Evolutionary conservation across 2,797 vertebrate genomes (phyloP), one percentile per base, ranked within the genome.

Genomic region (Danio kyathit): DNA sequence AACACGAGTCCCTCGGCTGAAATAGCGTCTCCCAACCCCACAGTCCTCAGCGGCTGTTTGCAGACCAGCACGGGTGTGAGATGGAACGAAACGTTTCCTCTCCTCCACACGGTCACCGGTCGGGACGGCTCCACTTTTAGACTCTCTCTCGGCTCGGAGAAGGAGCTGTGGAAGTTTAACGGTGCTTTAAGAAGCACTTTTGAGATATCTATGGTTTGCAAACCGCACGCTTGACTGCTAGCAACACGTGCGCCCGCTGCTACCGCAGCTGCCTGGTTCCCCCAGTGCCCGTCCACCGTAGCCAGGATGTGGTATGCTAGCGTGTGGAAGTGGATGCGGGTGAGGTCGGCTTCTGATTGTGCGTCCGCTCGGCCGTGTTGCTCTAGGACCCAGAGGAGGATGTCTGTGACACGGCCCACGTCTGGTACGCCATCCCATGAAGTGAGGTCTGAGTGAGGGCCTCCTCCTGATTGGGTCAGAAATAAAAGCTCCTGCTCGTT

Each of bases 401-500:
- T 98, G 93, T 99, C 98, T 0, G 96, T 96, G 89, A 99, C 97
- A 1, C 88, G 86, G 0, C 96, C 97, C 83, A 99, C 95, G 0
- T 98, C 96, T 0, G 98, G 97, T 52, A 96, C n/a, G 0, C 96
- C 96, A 0, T 91, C 88, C 98, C 98, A 99, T 12, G 96, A 88
- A 0, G 83, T 0, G 2, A 97, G 80, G 1, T 95, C 92, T 0
- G 96, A 90, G 0, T 99, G 96, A 52, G 98, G 97, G 5, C 98
- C 98, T 0, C 90, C 89, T 0, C 94, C 95, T 0, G 97, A 92
- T 90, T 98, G 98, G 0, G 95, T 96, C 72, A 99, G 94, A 92
- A 99, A 99, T 5, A 99, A 93, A 88, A 99, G 94, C 93, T 99
- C 98, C 93, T 99, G 97, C 66, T 99, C 98, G 0, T 99, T 99